A percentile compares a stretch with the other conserved stretches of the same genome.
Conservation (phyloP, 2,888 invertebrate species). For the Sepiola atlantica region DNA sequence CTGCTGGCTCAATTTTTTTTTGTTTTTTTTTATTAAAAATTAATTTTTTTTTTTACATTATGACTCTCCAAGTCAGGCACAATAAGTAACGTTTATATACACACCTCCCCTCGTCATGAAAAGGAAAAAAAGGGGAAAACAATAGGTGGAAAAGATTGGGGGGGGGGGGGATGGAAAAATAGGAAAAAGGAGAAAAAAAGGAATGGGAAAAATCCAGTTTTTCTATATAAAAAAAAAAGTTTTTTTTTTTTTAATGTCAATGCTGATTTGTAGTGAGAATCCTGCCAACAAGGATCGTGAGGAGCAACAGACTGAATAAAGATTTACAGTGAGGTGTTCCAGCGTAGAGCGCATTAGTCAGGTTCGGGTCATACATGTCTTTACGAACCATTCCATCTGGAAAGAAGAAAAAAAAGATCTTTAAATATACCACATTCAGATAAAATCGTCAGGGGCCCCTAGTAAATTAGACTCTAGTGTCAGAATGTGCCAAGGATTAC, state of each 20-base stretch:
- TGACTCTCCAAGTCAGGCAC: background rate
- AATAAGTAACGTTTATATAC: background rate
- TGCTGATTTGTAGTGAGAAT: background rate
- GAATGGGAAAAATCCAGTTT: background rate
- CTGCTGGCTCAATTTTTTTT: background rate
- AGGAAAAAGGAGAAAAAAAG: no score
- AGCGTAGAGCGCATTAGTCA: background rate
- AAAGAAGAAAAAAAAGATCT: background rate
- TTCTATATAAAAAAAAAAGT: background rate
- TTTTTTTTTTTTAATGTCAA: background rate
- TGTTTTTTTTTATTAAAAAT: background rate
- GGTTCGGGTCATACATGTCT: background rate
- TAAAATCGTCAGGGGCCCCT: no score
- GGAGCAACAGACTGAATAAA: background rate
- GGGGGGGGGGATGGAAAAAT: no score
- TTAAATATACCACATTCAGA: no score
- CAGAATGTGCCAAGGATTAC: no score
- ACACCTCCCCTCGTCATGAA: no score
- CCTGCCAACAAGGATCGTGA: background rate
- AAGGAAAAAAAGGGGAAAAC: no score
- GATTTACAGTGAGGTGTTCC: background rate
- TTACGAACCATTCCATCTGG: background rate
- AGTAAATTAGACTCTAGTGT: no score
- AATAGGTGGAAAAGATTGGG: no score
- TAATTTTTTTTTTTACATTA: background rate